Conservation (phyloP, 2,888 invertebrate genomes). For the Volucella zonaria region DNA sequence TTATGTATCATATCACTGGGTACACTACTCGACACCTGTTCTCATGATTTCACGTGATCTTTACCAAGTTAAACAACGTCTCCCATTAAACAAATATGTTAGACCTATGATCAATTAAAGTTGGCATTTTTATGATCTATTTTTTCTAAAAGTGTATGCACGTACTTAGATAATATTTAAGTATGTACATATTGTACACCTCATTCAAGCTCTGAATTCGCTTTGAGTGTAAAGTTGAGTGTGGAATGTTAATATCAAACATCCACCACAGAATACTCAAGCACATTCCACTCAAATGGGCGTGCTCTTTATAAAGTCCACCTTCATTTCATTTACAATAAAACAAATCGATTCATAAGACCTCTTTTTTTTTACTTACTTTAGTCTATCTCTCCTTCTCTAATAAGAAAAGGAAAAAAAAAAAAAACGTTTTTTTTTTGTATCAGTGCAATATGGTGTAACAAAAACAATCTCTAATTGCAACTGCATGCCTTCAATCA, state of each 20-base stretch:
- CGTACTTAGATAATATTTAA: too few species aligned
- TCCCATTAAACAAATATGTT: too few species aligned
- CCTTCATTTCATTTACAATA: not conserved
- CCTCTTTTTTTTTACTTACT: conserved; percentile 3
- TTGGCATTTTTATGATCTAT: too few species aligned
- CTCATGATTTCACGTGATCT: too few species aligned
- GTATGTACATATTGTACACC: too few species aligned
- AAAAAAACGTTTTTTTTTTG: conserved; percentile 17
- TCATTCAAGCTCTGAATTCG: not conserved
- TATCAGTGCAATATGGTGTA: conserved; percentile 70
- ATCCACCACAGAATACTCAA: not conserved
- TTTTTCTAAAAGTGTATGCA: too few species aligned
- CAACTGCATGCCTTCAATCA: conserved; percentile 55
- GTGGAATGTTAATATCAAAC: not conserved
- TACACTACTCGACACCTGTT: too few species aligned
- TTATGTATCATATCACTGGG: too few species aligned
- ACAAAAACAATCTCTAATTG: conserved; percentile 58
- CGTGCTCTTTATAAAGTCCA: not conserved
- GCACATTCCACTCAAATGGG: conserved; percentile 47
- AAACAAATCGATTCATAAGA: conserved; percentile 12
- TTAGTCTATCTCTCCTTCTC: not conserved
- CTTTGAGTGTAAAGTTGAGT: conserved; percentile 9
- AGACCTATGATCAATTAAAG: too few species aligned
- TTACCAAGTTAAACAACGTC: too few species aligned
- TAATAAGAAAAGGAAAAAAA: not conserved